These are phyloP conservation scores for Sorex fumeus DNA, from an alignment of 2,113 vertebrate genomes.

Conservation along the genomic window DNA sequence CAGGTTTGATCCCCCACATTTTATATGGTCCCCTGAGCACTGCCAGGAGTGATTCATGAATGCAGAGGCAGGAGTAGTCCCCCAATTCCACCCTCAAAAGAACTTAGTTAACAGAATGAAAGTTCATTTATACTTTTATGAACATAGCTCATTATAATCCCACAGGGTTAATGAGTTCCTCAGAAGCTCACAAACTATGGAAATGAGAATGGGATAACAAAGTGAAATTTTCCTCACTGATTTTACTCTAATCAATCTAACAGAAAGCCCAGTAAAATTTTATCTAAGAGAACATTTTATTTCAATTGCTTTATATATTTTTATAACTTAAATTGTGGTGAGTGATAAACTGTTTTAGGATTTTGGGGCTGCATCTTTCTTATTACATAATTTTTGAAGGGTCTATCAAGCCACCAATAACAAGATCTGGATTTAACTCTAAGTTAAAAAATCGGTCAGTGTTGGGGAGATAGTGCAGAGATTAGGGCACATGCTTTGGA, in stretches of 20 bases:
- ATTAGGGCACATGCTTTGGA: not conserved
- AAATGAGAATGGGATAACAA: constrained; percentile 44
- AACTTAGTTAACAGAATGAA: constrained; percentile 17
- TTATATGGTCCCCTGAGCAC: no score
- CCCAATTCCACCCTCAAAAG: no score
- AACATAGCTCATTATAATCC: constrained; percentile 16
- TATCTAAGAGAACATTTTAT: constrained; percentile 45
- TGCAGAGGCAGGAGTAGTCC: no score
- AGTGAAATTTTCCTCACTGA: not conserved
- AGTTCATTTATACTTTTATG: not conserved
- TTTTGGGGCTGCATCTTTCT: no score
- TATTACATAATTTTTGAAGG: not conserved
- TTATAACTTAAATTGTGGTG: constrained; percentile 16
- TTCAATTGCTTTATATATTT: constrained; percentile 43
- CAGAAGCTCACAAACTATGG: constrained; percentile 32
- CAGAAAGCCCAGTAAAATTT: constrained; percentile 43
- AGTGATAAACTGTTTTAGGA: not conserved
- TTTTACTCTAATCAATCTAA: constrained; percentile 12
- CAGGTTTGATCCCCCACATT: no score
- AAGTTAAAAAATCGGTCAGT: not conserved
- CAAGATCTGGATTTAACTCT: not conserved
- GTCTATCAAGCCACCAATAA: constrained; percentile 10
- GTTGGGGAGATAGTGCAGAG: not conserved
- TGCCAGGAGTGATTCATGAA: no score
- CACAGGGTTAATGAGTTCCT: constrained; percentile 49